Base-by-base conservation (phyloP, 2,797 vertebrate species). In the Acipenser transmontanus region DNA sequence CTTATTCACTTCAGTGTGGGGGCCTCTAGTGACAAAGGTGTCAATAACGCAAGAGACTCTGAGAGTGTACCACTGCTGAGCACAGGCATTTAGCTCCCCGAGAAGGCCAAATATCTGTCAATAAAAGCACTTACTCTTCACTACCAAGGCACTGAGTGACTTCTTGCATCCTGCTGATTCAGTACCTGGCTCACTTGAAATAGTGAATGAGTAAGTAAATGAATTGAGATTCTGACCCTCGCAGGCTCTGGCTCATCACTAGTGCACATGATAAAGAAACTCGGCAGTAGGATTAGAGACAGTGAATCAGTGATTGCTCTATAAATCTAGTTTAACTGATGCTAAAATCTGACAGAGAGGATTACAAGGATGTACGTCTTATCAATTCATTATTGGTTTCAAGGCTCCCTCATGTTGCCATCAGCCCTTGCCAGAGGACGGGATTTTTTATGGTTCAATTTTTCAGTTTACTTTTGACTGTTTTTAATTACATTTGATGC, bases 401-500 rank as follows among this genome's bases (percentile, higher is more conserved):
- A 81, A 82, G 78, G 77, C 73, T 84, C 57, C 17, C 56, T 69
- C 69, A 70, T 75, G 78, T 77, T 78, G 80, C 81, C 61, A 83
- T 80, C 76, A 81, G 79, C 77, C 79, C 63, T 74, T 81, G 77
- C 80, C 71, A 81, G 85, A 85, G 77, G 74, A 81, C 75, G 75
- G 72, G 56, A 67, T 84, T 49, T 59, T 86, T 82, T 81, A 77
- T 75, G 80, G 78, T 80, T 83, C 76, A 84, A 78, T 85, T 88
- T 85, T 87, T 85, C 80, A 79, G 79, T 84, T 88, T 89, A 80
- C 85, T 89, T 88, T 85, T 84, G 82, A 87, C 80, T 77, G 78
- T 84, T 85, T 89, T 91, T 90, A 91, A 90, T 90, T 91, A 89
- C 88, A 87, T 88, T 84, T 89, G 82, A 91, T 86, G 73, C 81